A percentile compares a stretch with the other conserved stretches of the same genome.
phyloP scores from a whole-genome alignment of 2,888 invertebrate species.

The Campoplex capitator region DNA sequence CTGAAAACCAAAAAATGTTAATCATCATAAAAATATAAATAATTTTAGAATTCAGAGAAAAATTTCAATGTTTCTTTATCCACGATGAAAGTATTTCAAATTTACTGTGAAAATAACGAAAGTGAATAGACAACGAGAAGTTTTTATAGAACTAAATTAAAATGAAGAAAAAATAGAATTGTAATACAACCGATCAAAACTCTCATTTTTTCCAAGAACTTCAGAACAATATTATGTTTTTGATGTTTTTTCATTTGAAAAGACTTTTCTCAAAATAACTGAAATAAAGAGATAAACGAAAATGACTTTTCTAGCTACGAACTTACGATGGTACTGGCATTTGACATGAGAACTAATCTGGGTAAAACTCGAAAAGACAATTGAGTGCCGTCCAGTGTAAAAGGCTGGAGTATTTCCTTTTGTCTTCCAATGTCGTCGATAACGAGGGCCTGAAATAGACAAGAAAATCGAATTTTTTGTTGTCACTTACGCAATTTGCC shows the following conservation, averaged over 20 bases:
- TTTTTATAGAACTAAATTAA: not conserved
- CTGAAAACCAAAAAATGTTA: constrained; percentile 82
- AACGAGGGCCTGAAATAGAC: constrained; percentile 85
- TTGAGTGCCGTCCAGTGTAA: constrained; percentile 91
- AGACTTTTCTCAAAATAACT: not conserved
- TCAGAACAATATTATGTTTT: not conserved
- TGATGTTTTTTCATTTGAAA: not conserved
- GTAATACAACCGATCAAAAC: not conserved
- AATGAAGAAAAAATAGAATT: no score
- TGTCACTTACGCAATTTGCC: not conserved
- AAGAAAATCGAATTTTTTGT: not conserved
- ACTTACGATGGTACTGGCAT: constrained; percentile 91
- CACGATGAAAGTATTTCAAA: not conserved
- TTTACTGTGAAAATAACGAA: not conserved
- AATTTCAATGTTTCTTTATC: not conserved
- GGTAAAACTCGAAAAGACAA: constrained; percentile 89
- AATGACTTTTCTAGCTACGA: not conserved
- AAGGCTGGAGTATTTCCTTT: constrained; percentile 88
- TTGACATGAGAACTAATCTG: constrained; percentile 91
- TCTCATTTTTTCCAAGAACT: no score
- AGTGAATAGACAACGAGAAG: not conserved
- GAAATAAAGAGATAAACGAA: not conserved
- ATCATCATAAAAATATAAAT: constrained; percentile 14
- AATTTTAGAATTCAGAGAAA: constrained; percentile 22
- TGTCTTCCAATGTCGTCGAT: constrained; percentile 87